Base-by-base conservation (phyloP, 2,113 vertebrate genomes). In the Cyprinodon variegatus region DNA sequence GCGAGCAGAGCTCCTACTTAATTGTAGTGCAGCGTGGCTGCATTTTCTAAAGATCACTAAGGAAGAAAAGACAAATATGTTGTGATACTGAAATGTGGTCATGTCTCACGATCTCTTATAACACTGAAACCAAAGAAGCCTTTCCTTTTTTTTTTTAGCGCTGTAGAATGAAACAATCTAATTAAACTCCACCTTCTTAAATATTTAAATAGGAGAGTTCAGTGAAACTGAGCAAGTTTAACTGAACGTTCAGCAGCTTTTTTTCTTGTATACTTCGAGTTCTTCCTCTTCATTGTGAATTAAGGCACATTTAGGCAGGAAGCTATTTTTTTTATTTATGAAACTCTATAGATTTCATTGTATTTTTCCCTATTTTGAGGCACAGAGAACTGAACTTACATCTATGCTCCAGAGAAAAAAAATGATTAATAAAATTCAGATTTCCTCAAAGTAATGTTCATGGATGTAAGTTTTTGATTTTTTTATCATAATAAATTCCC, bases 1-100 rank as follows among this genome's bases (percentile, higher is more conserved):
- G 85, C 85, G 72, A 62, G 53, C 83, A 22, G 79, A 50, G 77
- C 65, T 72, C 10, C 72, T 68, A 75, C 79, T 83, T 70, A 81
- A 74, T 69, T 74, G 74, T 80, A 68, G 17, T 66, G 69, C 65
- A 62, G 61, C 6, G 17, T 57, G 17, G 2, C 50, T 57, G 6
- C 15, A n/a, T 9, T n/a, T 20, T 57, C 20, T 57, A 57, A n/a
- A 57, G 7, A n/a, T 7, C 43, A 11, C 9, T 41, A 17, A 29
- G 5, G n/a, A 57, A 57, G 17, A 10, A 57, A 57, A n/a, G 9
- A 48, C 3, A 13, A 48, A 14, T 48, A 29, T 29, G 29, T 29
- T 29, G 29, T 1, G 29, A 29, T 29, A 29, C 20, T 57, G n/a
- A 57, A 57, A 57, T 9, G 6, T 53, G 50, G 48, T 6, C 48